Evolutionary conservation across 2,113 vertebrate genomes (phyloP), one percentile per base, ranked within the genome.

Genomic region (Microtus richardsoni): DNA sequence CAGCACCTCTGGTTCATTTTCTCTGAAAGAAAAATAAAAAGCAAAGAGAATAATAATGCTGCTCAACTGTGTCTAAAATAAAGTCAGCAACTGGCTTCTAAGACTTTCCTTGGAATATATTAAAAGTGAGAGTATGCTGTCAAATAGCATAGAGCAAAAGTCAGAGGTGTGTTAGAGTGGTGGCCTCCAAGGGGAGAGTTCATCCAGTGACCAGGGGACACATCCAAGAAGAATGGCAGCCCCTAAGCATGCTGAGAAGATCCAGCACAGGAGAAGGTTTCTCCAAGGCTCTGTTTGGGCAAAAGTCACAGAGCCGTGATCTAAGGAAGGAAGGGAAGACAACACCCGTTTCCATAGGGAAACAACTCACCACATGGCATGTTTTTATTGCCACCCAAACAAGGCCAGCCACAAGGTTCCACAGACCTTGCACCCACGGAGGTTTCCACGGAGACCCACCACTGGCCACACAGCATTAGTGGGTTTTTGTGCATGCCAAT

Each of bases 401-500:
- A 79, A 95, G 91, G 80, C 71, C 62, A 60, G 62, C 39, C 68
- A 88, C 97, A 12, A 94, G 93, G 96, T 41, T 54, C 89, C 0
- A 41, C 8, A 28, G 80, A 84, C 96, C 94, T 95, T 28, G 97
- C 94, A 0, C 98, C 96, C 97, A 89, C 82, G 96, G 97, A 98
- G 96, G 97, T 97, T 98, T 98, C 74, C 95, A 88, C 26, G 85
- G 97, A 97, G 98, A 95, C 96, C 85, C 14, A 49, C 96, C 93
- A 78, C 97, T 62, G 94, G 97, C 96, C 97, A 91, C 54, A 95
- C 89, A 78, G 96, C 94, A 94, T 98, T 95, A 96, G 97, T 86
- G 96, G 97, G 97, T 92, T 97, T 97, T 97, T 97, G 98, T 98
- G 96, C 97, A 91, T 96, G 62, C 98, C 98, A 98, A 98, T 99